A percentile compares a stretch with the other conserved stretches of the same genome.
Conservation (phyloP, 2,797 vertebrate species). For the Cirrhinus mrigala region DNA sequence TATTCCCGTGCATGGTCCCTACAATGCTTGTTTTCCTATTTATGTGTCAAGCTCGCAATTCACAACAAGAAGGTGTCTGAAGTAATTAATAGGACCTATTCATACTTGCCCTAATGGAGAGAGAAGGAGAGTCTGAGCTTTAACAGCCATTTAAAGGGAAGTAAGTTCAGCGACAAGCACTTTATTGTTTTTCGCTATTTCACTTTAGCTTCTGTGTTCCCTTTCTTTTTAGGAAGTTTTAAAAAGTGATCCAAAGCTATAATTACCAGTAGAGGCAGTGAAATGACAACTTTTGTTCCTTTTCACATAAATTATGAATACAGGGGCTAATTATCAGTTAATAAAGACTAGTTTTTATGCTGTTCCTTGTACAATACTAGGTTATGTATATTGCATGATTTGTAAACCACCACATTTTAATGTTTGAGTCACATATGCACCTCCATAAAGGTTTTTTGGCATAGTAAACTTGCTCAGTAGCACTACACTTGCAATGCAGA, state of each 20-base stretch:
- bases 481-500: neutral
- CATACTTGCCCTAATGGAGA: constrained; percentile 48
- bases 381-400: neutral
- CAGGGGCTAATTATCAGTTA: too few species aligned
- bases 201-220: neutral
- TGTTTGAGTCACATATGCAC: neutral
- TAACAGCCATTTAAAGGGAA: constrained; percentile 47
- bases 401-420: neutral
- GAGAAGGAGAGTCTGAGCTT: neutral
- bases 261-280: neutral
- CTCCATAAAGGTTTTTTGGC: neutral
- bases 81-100: constrained; percentile 63
- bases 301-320: neutral
- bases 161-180: constrained; percentile 9
- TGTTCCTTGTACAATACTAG: neutral
- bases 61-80: constrained; percentile 55
- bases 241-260: neutral
- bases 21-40: constrained; percentile 51
- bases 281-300: neutral
- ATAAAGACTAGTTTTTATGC: neutral
- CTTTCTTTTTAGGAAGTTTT: neutral
- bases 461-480: neutral
- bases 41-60: constrained; percentile 56
- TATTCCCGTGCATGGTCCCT: constrained; percentile 49
- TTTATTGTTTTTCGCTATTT: constrained; percentile 21